A percentile compares a stretch with the other conserved stretches of the same genome.
Evolutionary conservation across 2,797 vertebrate species (phyloP).

Genomic region (Cynopterus sphinx): DNA sequence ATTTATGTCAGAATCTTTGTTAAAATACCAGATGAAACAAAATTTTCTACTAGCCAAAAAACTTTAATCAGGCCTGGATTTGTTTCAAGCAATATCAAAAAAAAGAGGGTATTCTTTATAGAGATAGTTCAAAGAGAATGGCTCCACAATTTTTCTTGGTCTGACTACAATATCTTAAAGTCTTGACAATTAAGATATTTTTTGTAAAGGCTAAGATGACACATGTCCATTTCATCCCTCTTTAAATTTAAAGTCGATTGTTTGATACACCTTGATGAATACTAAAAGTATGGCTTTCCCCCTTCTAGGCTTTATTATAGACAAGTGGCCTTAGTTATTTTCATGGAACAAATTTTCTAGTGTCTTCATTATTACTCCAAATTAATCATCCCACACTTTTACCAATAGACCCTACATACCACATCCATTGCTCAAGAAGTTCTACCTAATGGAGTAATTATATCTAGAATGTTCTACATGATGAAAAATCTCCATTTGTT

Average conservation of each 20-base stretch:
- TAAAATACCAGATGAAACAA: not conserved
- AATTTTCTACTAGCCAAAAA: not conserved
- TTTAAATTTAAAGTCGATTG: constrained; percentile 9
- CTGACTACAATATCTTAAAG: not conserved
- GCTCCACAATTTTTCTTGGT: not conserved
- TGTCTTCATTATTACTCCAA: not conserved
- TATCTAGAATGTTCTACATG: not conserved
- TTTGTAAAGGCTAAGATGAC: constrained; percentile 22
- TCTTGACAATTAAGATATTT: not conserved
- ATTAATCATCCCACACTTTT: not conserved
- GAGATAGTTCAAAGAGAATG: not conserved
- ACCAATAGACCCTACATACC: not conserved
- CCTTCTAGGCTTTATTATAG: not conserved
- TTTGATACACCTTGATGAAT: not conserved
- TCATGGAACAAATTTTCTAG: not conserved
- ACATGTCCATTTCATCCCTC: not conserved
- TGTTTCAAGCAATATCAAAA: not conserved
- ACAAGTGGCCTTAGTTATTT: not conserved
- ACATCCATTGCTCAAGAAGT: not conserved
- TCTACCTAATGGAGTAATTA: not conserved
- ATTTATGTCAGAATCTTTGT: not conserved
- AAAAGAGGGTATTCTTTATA: not conserved
- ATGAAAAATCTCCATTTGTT: not conserved
- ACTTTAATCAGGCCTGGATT: not conserved
- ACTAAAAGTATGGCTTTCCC: not conserved